These are phyloP conservation scores for Menura novaehollandiae DNA, from an alignment of 2,113 vertebrate genomes.

Conservation along the genomic window DNA sequence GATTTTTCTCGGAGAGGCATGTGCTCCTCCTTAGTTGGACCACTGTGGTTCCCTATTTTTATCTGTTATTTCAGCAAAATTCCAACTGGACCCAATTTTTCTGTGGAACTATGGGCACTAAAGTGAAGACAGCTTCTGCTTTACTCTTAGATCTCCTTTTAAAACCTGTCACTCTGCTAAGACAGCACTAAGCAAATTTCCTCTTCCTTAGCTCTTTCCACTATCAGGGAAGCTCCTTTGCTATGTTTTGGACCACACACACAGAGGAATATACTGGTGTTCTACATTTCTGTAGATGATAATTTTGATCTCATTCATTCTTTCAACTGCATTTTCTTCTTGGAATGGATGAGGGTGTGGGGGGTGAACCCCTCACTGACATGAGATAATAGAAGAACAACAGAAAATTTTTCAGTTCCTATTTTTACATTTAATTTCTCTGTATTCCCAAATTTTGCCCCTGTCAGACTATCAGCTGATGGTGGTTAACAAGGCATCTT, in stretches of 20 bases:
- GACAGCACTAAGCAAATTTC: not conserved
- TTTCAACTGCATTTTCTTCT: not conserved
- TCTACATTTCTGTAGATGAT: not conserved
- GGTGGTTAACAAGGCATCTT: not conserved
- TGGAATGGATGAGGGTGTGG: not conserved
- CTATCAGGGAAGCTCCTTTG: not conserved
- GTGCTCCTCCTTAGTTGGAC: not conserved
- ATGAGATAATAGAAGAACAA: not conserved
- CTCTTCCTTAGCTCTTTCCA: not conserved
- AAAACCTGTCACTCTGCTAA: not conserved
- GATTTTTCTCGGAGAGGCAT: not conserved
- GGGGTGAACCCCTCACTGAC: not conserved
- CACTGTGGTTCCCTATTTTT: not conserved
- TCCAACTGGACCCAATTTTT: not conserved
- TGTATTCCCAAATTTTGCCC: not conserved
- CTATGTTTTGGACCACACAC: not conserved
- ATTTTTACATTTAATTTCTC: not conserved
- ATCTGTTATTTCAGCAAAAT: not conserved
- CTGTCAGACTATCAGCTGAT: not conserved
- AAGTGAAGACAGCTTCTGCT: not conserved
- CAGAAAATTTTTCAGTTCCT: not conserved
- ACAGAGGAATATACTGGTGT: not conserved
- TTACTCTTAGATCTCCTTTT: not conserved
- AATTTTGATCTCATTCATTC: not conserved
- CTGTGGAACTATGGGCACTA: not conserved